Percentiles rank a stretch among this genome's conserved stretches.
These are phyloP conservation scores for Gouania willdenowi DNA, from an alignment of 2,797 vertebrate genomes.

Conservation along the genomic window DNA sequence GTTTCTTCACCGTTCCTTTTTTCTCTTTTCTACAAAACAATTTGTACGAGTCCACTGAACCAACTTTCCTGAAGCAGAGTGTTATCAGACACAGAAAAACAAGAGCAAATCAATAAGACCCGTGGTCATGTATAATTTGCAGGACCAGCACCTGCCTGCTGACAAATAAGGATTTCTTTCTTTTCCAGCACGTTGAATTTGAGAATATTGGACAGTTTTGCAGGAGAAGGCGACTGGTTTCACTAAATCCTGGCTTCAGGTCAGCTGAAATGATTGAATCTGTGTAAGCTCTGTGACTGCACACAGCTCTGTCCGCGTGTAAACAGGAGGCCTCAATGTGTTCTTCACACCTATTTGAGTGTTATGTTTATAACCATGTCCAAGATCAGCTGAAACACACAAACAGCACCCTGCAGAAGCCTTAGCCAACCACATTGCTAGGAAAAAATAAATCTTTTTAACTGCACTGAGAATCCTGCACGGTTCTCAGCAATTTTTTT, in stretches of 20 bases:
- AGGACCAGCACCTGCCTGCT: slow-evolving; percentile 65
- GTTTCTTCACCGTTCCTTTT: slow-evolving; percentile 33
- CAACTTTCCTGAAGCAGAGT: slow-evolving; percentile 68
- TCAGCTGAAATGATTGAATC: slow-evolving; percentile 64
- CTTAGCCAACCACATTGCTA: slow-evolving; percentile 24
- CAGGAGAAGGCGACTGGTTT: slow-evolving; percentile 54
- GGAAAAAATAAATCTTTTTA: slow-evolving; percentile 50
- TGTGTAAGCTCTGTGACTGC: slow-evolving; percentile 54
- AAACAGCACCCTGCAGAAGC: slow-evolving; percentile 36
- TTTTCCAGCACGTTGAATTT: slow-evolving; percentile 47
- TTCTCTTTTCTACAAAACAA: slow-evolving; percentile 62
- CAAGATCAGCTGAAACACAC: slow-evolving; percentile 25
- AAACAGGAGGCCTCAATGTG: slow-evolving; percentile 59
- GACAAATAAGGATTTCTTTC: slow-evolving; percentile 61
- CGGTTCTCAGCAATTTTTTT: slow-evolving; percentile 22
- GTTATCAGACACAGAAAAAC: slow-evolving; percentile 71
- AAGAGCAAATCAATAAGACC: slow-evolving; percentile 71
- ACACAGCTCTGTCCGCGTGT: slow-evolving; percentile 51
- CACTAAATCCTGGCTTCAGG: slow-evolving; percentile 57
- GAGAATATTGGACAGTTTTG: slow-evolving; percentile 65
- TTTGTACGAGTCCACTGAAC: slow-evolving; percentile 53
- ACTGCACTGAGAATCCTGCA: slow-evolving; percentile 32
- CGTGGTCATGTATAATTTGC: slow-evolving; percentile 74
- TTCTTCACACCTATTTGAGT: slow-evolving; percentile 28
- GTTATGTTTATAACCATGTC: slow-evolving; percentile 25